These are phyloP conservation scores for Ecliptopera silaceata DNA, from an alignment of 2,888 invertebrate genomes.

Conservation along the genomic window DNA sequence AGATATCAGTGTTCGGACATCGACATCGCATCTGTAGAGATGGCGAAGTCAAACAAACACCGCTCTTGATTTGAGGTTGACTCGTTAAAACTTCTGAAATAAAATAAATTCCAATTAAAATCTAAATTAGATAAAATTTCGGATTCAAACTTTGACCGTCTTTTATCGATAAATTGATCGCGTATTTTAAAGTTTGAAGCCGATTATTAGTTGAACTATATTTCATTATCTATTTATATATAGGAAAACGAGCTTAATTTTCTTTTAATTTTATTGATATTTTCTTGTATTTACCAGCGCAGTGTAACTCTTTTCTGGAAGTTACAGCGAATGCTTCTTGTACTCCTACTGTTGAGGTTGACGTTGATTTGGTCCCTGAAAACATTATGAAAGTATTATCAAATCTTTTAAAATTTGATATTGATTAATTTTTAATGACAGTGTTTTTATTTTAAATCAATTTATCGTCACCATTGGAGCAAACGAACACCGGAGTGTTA, in stretches of 20 bases:
- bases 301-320: constrained; percentile 10
- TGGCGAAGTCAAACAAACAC: constrained; percentile 11
- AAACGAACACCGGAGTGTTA: no score
- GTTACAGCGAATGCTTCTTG: constrained; percentile 6
- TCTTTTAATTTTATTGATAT: background rate
- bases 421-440: no score
- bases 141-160: no score
- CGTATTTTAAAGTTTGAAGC: no score
- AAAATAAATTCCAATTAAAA: background rate
- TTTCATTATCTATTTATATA: no score
- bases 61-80: constrained; percentile 11
- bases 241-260: no score
- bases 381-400: no score
- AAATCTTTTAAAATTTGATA: background rate
- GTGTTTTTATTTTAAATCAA: no score
- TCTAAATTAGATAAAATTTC: no score
- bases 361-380: constrained; percentile 12
- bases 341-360: background rate
- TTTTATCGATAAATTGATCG: no score
- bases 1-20: constrained; percentile 1
- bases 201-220: no score
- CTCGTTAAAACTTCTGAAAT: constrained; percentile 14
- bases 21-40: constrained; percentile 8
- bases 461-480: no score
- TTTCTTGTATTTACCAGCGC: constrained; percentile 9